Evolutionary conservation across 2,113 vertebrate species (phyloP).

Genomic region (Lophura nycthemera): DNA sequence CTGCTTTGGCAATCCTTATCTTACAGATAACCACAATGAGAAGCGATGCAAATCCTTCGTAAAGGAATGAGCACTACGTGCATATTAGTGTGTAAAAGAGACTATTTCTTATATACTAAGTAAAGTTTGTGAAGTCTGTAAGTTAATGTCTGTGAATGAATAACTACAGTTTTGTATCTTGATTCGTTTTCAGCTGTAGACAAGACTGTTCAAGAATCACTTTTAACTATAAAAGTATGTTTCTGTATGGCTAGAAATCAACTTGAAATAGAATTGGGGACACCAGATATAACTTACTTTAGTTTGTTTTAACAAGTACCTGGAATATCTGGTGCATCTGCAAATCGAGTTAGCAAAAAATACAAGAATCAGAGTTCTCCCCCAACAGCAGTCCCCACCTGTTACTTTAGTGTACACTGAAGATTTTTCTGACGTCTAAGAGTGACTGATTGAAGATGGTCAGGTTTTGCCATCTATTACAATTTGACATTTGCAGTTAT

Average conservation of each 20-base stretch:
- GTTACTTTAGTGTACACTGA: neutral
- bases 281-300: neutral
- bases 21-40: neutral
- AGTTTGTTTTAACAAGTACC: neutral
- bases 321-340: neutral
- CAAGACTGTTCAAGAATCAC: neutral
- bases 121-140: neutral
- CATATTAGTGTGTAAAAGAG: neutral
- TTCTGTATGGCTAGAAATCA: neutral
- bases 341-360: neutral
- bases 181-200: neutral
- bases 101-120: neutral
- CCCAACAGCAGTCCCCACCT: neutral
- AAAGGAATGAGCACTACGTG: neutral
- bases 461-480: neutral
- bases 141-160: neutral
- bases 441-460: neutral
- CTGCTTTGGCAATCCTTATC: neutral
- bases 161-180: neutral
- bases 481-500: neutral
- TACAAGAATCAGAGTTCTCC: neutral
- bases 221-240: neutral
- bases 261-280: neutral
- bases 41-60: neutral
- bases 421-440: neutral